A percentile compares a stretch with the other conserved stretches of the same genome.
These are phyloP conservation scores for Xiphophorus couchianus DNA, from an alignment of 2,113 vertebrate species.

Conservation along the genomic window DNA sequence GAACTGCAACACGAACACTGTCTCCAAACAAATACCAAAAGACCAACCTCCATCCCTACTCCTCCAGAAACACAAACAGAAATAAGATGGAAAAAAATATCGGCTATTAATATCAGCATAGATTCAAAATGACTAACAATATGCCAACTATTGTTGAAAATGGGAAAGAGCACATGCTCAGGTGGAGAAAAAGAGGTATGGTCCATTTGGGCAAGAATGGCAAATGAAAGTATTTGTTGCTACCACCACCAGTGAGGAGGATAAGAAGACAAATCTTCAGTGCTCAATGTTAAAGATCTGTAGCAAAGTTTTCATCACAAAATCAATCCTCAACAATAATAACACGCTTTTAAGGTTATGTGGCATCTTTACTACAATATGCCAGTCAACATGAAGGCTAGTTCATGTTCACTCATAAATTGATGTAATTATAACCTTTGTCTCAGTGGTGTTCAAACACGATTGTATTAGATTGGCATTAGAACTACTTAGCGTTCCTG, in stretches of 20 bases:
- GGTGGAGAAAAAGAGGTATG: no score
- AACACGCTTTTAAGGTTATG: neutral
- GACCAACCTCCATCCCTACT: no score
- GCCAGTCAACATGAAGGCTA: neutral
- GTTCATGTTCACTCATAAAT: neutral
- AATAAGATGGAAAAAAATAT: no score
- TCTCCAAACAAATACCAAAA: no score
- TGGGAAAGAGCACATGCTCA: no score
- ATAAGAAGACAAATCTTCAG: neutral
- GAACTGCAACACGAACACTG: no score
- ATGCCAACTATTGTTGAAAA: no score
- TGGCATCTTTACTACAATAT: neutral
- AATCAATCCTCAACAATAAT: neutral
- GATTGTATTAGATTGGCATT: conserved; percentile 21
- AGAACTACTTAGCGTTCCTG: conserved; percentile 10
- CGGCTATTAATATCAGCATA: no score
- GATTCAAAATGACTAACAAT: no score
- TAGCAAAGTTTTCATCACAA: neutral
- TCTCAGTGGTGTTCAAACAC: neutral
- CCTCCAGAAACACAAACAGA: no score
- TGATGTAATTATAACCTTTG: neutral
- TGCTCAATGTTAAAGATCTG: neutral
- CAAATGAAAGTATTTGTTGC: no score
- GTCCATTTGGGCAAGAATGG: no score
- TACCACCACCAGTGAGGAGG: neutral